Conservation (phyloP, 2,888 invertebrate species). For the Archips xylosteana region DNA sequence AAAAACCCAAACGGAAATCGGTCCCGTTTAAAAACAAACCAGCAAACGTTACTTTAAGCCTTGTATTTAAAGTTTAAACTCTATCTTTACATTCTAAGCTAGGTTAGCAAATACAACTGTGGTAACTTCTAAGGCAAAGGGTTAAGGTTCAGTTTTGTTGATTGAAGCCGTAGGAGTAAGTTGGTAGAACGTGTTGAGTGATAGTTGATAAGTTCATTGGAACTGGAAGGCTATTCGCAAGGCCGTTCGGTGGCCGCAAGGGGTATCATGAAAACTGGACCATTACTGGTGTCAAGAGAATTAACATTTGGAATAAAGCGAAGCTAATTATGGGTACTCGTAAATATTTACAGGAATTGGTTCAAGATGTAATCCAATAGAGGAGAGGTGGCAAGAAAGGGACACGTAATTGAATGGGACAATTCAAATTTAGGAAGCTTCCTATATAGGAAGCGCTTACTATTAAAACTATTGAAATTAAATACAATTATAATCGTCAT, state of each 20-base stretch:
- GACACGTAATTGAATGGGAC: too few relatives aligned
- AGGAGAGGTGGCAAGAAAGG: too few relatives aligned
- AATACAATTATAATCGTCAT: too few relatives aligned
- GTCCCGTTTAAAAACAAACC: background rate
- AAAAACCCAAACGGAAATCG: constrained; percentile 24
- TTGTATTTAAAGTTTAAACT: constrained; percentile 16
- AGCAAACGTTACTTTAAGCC: constrained; percentile 1
- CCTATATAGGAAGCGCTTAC: too few relatives aligned
- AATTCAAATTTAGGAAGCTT: too few relatives aligned
- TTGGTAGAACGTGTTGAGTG: constrained; percentile 47
- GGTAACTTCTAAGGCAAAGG: background rate
- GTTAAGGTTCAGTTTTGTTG: constrained; percentile 1
- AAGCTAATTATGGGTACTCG: background rate
- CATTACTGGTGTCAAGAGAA: constrained; percentile 15
- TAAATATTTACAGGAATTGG: background rate
- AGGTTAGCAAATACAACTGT: constrained; percentile 1
- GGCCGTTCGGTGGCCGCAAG: constrained; percentile 54
- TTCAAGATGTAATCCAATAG: background rate
- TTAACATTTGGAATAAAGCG: constrained; percentile 7
- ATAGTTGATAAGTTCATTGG: constrained; percentile 64
- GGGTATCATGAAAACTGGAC: constrained; percentile 24
- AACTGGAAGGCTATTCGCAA: constrained; percentile 68
- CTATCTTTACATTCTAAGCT: background rate
- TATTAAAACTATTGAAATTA: too few relatives aligned
- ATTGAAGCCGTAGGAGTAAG: background rate